Conservation (phyloP, 2,113 vertebrate genomes). For the Petrocephalus zakoni region DNA sequence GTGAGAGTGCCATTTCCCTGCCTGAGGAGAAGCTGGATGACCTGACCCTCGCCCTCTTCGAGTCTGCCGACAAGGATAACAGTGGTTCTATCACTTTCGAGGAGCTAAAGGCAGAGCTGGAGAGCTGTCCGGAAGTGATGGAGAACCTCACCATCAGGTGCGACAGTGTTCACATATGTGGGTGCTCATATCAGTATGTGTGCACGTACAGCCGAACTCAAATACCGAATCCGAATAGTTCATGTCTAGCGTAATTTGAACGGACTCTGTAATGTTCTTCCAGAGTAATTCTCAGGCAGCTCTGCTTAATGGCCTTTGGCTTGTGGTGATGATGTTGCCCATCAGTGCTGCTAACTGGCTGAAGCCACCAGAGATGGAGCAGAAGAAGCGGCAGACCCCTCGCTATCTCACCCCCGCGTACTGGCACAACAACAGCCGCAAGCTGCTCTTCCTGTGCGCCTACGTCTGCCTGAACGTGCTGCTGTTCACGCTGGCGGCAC, state of each 20-base stretch:
- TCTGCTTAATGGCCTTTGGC: not conserved
- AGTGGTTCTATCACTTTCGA: constrained; percentile 84
- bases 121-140: constrained; percentile 75
- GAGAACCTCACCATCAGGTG: constrained; percentile 88
- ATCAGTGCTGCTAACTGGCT: constrained; percentile 78
- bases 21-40: constrained; percentile 74
- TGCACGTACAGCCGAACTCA: not conserved
- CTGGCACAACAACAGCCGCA: constrained; percentile 72
- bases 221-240: not conserved
- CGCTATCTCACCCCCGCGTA: constrained; percentile 62
- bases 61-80: constrained; percentile 72
- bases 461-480: constrained; percentile 58
- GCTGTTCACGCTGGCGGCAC: constrained; percentile 62
- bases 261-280: not conserved
- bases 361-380: constrained; percentile 52
- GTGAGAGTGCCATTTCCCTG: constrained; percentile 75
- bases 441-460: constrained; percentile 62
- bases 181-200: no score
- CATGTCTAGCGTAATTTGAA: not conserved
- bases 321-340: not conserved
- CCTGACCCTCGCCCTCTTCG: constrained; percentile 72
- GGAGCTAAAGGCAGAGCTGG: constrained; percentile 75
- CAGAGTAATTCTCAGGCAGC: not conserved
- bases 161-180: not conserved
- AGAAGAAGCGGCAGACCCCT: constrained; percentile 41